Evolutionary conservation across 2,888 invertebrate genomes (phyloP).

Genomic region (Galeopsomyia nigrocyanea): DNA sequence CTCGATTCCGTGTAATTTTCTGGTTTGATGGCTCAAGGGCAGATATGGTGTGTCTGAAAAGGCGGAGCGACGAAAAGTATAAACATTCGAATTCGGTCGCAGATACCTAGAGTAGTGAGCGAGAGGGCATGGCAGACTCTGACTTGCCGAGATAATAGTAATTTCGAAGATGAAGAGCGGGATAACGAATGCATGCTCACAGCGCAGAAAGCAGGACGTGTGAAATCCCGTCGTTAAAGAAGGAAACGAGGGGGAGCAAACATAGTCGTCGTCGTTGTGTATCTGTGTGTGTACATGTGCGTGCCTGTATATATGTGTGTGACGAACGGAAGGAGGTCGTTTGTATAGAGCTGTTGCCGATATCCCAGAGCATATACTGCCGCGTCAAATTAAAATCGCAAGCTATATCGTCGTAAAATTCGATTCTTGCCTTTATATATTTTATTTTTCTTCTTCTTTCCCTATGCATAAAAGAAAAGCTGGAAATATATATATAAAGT

Average conservation of each 20-base stretch:
- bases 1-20: conserved; percentile 5
- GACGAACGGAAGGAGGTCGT: conserved; percentile 39
- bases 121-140: background rate
- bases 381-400: background rate
- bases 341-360: conserved; percentile 20
- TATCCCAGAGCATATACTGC: background rate
- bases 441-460: background rate
- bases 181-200: conserved; percentile 47
- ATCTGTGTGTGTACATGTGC: background rate
- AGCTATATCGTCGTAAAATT: too few relatives aligned
- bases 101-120: background rate
- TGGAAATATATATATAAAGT: too few relatives aligned
- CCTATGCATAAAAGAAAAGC: conserved; percentile 38
- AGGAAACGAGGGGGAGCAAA: conserved; percentile 45
- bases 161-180: conserved; percentile 43
- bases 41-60: too few relatives aligned
- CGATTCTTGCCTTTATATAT: too few relatives aligned
- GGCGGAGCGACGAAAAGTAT: background rate
- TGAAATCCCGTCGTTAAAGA: conserved; percentile 50
- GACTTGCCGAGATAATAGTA: conserved; percentile 38
- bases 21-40: too few relatives aligned
- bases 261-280: too few relatives aligned
- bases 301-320: background rate
- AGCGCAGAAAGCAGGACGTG: conserved; percentile 50
- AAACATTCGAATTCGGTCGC: background rate